Evolutionary conservation across 2,113 vertebrate species (phyloP), one percentile per base, ranked within the genome.

Genomic region (Tychaedon coryphoeus): DNA sequence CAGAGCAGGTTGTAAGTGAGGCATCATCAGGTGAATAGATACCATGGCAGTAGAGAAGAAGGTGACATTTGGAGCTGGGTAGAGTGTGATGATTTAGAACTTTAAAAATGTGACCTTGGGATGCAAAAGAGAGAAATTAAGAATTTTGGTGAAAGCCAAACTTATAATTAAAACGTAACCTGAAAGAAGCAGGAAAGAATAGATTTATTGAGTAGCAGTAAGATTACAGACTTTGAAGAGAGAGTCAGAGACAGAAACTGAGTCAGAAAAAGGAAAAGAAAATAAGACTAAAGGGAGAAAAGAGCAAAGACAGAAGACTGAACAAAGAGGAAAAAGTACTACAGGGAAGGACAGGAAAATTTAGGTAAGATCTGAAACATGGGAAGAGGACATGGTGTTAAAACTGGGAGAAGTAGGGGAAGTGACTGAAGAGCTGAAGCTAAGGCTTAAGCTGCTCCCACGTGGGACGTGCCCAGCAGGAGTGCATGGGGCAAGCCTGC

Each of bases 381-480:
- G 28, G 65, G 12, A 81, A 54, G 26, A 67, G 6, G 19, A 54
- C 45, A 36, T 17, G 23, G 6, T 47, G 5, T 48, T 57, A 74
- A 88, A 70, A 40, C 28, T 54, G 47, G 25, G 45, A 71, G 28
- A 70, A 61, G 11, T 1, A 33, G 6, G 5, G 8, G 33, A 74
- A 90, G 40, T 34, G 45, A 28, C 25, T 40, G 28, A 76, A 77
- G 38, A 77, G 26, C 29, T 78, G 61, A 50, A 80, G 10, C 8
- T 71, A 66, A 62, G 28, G 12, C 36, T 70, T 11, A 22, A 81
- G 29, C 15, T 29, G 14, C 17, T 86, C 36, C 20, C 73, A 28
- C 7, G 3, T 1, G 5, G 40, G 5, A 26, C 8, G 12, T 72
- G 24, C 20, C 23, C 20, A 14, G 4, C 4, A n/a, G 28, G 34